Evolutionary conservation across 2,797 vertebrate species (phyloP), one percentile per base, ranked within the genome.

Genomic region (Leptoclinus maculatus): DNA sequence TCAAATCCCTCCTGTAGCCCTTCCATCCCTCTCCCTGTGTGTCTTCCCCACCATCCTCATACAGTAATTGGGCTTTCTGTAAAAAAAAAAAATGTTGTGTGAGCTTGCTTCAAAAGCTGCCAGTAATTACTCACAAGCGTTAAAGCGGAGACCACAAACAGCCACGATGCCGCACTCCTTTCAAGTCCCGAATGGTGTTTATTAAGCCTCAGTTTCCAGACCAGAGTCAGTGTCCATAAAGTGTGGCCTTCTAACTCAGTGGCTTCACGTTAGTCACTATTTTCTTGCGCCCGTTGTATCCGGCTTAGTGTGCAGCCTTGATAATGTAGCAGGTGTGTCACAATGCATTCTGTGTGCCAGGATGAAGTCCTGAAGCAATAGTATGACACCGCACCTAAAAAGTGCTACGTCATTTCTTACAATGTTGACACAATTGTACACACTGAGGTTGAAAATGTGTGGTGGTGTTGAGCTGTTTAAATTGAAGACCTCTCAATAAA

Each of bases 161-260:
- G 84, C 83, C 71, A 71, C 60, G 73, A 73, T 74, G 80, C 82
- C 76, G n/a, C 74, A 69, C 59, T 82, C 80, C 56, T 86, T 91
- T 91, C 73, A 87, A 88, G 49, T 51, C 70, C 82, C 85, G 87
- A 93, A 89, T 91, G 86, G 88, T 92, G 90, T 91, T 92, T 90
- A 92, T 88, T 86, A 91, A 87, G 83, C 86, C 82, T 69, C 83
- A 56, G 83, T 84, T 93, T 89, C 74, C 58, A 86, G 80, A 74
- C 78, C 58, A 72, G 71, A 77, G 39, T 63, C 66, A 64, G 59
- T 81, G 79, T 92, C 86, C 76, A 88, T 87, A 76, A 88, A 91
- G 72, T 71, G 58, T n/a, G 78, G 65, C 54, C 34, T 82, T 90
- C 73, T 76, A 68, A 80, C 70, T 85, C 57, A 11, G 45, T n/a